Base-by-base conservation (phyloP, 2,888 invertebrate species). In the Drosophila greeni region DNA sequence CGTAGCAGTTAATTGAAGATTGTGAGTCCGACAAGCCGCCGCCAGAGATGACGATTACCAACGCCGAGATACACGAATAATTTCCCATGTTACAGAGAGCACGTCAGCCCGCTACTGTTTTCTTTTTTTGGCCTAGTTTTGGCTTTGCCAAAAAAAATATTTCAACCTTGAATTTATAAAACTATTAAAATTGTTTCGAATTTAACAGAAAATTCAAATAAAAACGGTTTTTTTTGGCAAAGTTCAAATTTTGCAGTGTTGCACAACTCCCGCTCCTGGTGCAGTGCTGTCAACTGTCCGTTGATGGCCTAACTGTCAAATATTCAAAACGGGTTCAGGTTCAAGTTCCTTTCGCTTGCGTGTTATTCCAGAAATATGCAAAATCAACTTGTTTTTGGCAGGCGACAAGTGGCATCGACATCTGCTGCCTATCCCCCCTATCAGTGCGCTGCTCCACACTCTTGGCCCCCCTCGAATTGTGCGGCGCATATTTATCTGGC, bases 1-100 rank as follows among this genome's bases (percentile, higher is more conserved):
- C 60, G 70, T 80, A 61, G 73, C 60, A 42, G 69, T 76, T 82
- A 82, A 82, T 81, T 80, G 77, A 82, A 79, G 80, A 79, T 79
- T 82, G 82, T 73, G 70, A 20, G 37, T 42, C 60, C 59, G 69
- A 67, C 60, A 60, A 58, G 62, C 37, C 53, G 62, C 37, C 53
- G 51, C 39, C 59, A 54, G 55, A 62, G 42, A 33, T 51, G 53
- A 54, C 47, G 53, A 61, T 58, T 62, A 59, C 48, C 34, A 34
- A 59, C 8, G 31, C 16, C 31, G 23, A 47, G 29, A 47, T 39
- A 47, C 45, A 45, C 31, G 37, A 45, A 45, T 56, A 56, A 56
- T 60, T 60, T 56, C 11, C n/a, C 56, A 43, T 59, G 58, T 55
- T 37, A 23, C 29, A 31, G 18, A 31, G 18, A 31, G 45, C 29